phyloP scores from a whole-genome alignment of 1,140 invertebrate genomes.

The Halotydeus destructor region DNA sequence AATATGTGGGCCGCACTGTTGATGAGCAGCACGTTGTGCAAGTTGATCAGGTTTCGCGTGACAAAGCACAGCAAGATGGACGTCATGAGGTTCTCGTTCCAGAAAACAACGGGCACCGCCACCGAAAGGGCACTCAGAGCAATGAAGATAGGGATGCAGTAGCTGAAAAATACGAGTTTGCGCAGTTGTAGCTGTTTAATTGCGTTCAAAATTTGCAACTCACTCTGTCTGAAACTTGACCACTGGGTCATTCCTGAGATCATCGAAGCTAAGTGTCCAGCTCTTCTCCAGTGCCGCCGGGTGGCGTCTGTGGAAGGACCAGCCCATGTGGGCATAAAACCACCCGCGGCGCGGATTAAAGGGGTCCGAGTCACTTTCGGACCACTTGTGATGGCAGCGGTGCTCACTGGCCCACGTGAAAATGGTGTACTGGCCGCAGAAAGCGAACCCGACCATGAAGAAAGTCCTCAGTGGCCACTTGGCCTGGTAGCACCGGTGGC shows the following conservation, averaged over 20 bases:
- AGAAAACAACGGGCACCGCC: conserved; percentile 50
- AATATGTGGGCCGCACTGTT: too few species aligned
- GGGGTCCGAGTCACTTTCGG: conserved; percentile 85
- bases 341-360: conserved; percentile 84
- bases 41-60: too few species aligned
- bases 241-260: conserved; percentile 63
- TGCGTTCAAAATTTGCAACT: too few species aligned
- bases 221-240: conserved; percentile 67
- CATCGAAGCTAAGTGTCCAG: conserved; percentile 59
- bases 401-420: conserved; percentile 85
- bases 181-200: too few species aligned
- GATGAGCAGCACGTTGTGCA: too few species aligned
- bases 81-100: conserved; percentile 53
- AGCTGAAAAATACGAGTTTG: too few species aligned
- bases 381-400: conserved; percentile 86
- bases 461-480: conserved; percentile 27
- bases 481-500: conserved; percentile 34
- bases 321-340: conserved; percentile 88
- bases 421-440: conserved; percentile 81
- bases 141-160: conserved; percentile 58
- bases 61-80: conserved; percentile 64
- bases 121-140: conserved; percentile 65
- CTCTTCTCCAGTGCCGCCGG: conserved; percentile 70
- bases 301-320: conserved; percentile 54
- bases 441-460: conserved; percentile 38